Percentiles rank a stretch among this genome's conserved stretches.
Evolutionary conservation across 2,888 invertebrate genomes (phyloP).

Genomic region (Petrophora chlorosata): DNA sequence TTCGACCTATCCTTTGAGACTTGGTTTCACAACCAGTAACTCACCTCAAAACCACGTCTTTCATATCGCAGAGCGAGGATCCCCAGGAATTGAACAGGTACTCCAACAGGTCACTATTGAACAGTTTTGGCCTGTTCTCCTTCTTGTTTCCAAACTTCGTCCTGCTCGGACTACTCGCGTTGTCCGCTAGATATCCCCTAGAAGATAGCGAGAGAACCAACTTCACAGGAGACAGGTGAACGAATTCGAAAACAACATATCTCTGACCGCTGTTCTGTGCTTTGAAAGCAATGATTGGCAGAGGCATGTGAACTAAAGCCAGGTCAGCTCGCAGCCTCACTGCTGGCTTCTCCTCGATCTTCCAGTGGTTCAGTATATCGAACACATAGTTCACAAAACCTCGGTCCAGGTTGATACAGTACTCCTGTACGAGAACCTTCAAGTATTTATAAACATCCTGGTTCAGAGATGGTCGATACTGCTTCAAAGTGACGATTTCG

Average conservation of each 20-base stretch:
- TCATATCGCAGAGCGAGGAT: conserved; percentile 86
- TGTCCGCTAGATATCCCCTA: conserved; percentile 67
- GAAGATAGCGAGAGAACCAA: conserved; percentile 85
- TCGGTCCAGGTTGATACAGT: conserved; percentile 87
- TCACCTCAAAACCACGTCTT: conserved; percentile 86
- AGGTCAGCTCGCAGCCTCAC: conserved; percentile 82
- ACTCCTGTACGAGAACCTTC: conserved; percentile 86
- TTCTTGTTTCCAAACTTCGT: conserved; percentile 63
- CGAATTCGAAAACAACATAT: conserved; percentile 80
- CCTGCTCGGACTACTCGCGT: conserved; percentile 55
- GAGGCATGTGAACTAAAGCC: conserved; percentile 83
- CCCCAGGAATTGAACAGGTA: conserved; percentile 86
- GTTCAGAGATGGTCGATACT: conserved; percentile 72
- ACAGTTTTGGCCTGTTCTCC: conserved; percentile 77
- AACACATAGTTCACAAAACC: conserved; percentile 86
- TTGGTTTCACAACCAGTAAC: conserved; percentile 19
- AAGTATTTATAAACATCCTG: conserved; percentile 85
- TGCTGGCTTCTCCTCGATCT: conserved; percentile 83
- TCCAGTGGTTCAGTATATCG: conserved; percentile 85
- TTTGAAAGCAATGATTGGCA: conserved; percentile 75
- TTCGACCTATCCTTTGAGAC: conserved; percentile 1
- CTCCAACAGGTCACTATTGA: conserved; percentile 84
- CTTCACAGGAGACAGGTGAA: conserved; percentile 84
- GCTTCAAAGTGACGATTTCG: conserved; percentile 82
- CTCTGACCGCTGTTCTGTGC: conserved; percentile 63